Conservation (phyloP, 1,140 invertebrate genomes). For the Hestina assimilis region DNA sequence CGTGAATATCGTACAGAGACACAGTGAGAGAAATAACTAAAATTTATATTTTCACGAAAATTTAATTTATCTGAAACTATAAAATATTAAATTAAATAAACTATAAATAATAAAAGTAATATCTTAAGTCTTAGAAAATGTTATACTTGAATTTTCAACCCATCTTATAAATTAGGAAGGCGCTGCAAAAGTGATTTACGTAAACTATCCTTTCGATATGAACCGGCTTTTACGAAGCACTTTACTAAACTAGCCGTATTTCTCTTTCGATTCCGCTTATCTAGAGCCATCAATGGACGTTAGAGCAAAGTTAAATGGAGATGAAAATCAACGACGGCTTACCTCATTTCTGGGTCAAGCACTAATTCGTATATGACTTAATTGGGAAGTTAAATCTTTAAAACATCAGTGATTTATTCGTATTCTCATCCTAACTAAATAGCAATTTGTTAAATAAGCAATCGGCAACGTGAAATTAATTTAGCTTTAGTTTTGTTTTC, state of each 20-base stretch:
- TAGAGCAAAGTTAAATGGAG: slow-evolving; percentile 24
- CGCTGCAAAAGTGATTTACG: slow-evolving; percentile 9
- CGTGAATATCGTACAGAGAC: too few relatives aligned
- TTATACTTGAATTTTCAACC: background rate
- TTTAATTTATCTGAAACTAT: too few relatives aligned
- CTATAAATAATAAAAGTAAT: slow-evolving; percentile 2
- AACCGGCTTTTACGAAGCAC: slow-evolving; percentile 15
- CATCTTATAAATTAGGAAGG: slow-evolving; percentile 2
- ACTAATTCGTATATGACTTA: slow-evolving; percentile 13
- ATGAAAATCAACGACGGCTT: slow-evolving; percentile 21
- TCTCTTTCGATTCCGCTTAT: slow-evolving; percentile 19
- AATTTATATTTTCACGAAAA: too few relatives aligned
- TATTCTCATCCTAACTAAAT: slow-evolving; percentile 13
- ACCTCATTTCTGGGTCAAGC: slow-evolving; percentile 22
- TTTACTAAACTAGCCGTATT: slow-evolving; percentile 20
- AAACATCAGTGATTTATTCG: slow-evolving; percentile 19
- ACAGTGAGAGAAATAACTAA: too few relatives aligned
- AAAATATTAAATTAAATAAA: background rate
- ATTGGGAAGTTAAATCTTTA: slow-evolving; percentile 16
- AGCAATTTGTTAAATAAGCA: slow-evolving; percentile 18
- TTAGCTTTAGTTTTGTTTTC: slow-evolving; percentile 7
- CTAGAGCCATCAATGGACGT: slow-evolving; percentile 20
- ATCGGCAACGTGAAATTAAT: slow-evolving; percentile 9
- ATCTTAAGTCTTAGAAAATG: background rate
- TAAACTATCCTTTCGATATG: slow-evolving; percentile 12